Percentiles rank a stretch among this genome's conserved stretches.
Conservation (phyloP, 2,888 invertebrate species). For the Helleia helle region DNA sequence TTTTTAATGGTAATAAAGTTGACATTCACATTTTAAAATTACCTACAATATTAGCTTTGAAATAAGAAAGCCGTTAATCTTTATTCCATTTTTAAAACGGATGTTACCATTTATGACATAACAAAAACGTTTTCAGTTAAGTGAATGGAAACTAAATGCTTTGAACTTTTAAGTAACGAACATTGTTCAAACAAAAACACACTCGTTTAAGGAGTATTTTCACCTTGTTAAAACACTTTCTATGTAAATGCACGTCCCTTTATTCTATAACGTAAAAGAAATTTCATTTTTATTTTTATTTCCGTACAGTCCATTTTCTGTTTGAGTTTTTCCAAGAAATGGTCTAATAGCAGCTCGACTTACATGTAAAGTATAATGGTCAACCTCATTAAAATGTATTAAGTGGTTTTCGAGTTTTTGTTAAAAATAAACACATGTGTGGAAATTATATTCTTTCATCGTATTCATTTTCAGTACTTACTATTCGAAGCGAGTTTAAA, state of each 20-base stretch:
- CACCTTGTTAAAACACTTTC: constrained; percentile 14
- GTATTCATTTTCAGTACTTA: too few relatives aligned
- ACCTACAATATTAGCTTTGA: too few relatives aligned
- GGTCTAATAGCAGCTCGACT: too few relatives aligned
- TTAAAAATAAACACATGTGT: too few relatives aligned
- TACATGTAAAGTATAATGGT: too few relatives aligned
- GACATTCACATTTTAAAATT: too few relatives aligned
- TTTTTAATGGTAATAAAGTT: too few relatives aligned
- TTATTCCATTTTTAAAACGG: background rate
- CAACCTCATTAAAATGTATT: too few relatives aligned
- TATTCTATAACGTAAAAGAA: background rate
- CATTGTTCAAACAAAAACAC: constrained; percentile 4
- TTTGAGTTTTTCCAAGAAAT: too few relatives aligned
- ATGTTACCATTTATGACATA: constrained; percentile 1
- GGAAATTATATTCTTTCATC: too few relatives aligned
- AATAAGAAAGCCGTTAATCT: background rate
- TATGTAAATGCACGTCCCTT: constrained; percentile 10
- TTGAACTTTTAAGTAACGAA: constrained; percentile 5
- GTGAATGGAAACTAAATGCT: constrained; percentile 2
- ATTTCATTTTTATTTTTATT: background rate
- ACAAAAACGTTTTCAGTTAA: constrained; percentile 3
- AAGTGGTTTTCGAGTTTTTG: too few relatives aligned
- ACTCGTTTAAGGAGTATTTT: constrained; percentile 8
- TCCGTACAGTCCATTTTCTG: background rate
- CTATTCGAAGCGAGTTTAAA: too few relatives aligned